A percentile compares a stretch with the other conserved stretches of the same genome.
phyloP scores from a whole-genome alignment of 2,888 invertebrate genomes.

The Phasia obesa region DNA sequence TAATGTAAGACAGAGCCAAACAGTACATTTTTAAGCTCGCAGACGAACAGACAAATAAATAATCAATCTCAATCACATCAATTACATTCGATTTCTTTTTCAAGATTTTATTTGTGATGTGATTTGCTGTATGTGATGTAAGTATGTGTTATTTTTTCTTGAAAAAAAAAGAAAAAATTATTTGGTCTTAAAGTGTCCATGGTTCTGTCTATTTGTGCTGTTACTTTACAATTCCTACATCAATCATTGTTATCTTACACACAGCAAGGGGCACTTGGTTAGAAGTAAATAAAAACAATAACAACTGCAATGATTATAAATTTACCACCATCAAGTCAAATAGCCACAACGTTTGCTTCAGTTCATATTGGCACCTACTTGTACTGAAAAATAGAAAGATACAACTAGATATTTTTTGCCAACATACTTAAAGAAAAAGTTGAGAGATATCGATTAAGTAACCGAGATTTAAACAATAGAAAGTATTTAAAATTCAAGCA shows the following conservation, averaged over 20 bases:
- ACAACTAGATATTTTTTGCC: neutral
- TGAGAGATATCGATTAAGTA: neutral
- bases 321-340: constrained; percentile 3
- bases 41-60: constrained; percentile 35
- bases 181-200: constrained; percentile 6
- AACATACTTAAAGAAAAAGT: neutral
- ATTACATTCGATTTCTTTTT: constrained; percentile 64
- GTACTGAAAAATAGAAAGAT: neutral
- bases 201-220: constrained; percentile 2
- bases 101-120: constrained; percentile 9
- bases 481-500: no score
- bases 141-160: neutral
- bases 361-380: constrained; percentile 25
- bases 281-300: neutral
- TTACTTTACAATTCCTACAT: constrained; percentile 49
- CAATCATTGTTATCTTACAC: constrained; percentile 64
- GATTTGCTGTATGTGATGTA: neutral
- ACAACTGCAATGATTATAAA: constrained; percentile 12
- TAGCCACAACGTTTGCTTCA: constrained; percentile 15
- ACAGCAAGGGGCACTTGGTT: constrained; percentile 35
- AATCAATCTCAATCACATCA: constrained; percentile 73
- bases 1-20: constrained; percentile 39
- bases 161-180: constrained; percentile 15
- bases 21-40: constrained; percentile 19
- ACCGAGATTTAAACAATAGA: no score